Base-by-base conservation (phyloP, 2,113 vertebrate genomes). In the Semnornis frantzii region DNA sequence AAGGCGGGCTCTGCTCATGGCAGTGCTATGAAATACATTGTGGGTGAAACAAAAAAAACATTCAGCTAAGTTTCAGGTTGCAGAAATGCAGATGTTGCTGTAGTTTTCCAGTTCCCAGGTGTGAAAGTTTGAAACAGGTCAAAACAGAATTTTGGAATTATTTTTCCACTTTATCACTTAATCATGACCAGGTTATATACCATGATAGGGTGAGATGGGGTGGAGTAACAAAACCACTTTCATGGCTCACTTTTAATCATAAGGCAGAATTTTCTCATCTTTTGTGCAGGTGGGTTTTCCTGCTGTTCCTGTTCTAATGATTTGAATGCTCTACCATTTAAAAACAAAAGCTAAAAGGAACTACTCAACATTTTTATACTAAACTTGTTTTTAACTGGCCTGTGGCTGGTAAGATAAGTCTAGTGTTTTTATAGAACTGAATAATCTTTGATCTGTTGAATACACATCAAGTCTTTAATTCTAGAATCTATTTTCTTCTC, bases 141-240 rank as follows among this genome's bases (percentile, higher is more conserved):
- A 31, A 12, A 50, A 62, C 50, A 50, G 46, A 89, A 80, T 74
- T 78, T 55, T 57, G 50, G 50, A 87, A 64, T 85, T 62, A 24
- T 48, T 93, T 95, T 85, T 73, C 52, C 50, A 46, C 15, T 73
- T 87, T 17, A 42, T 73, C 46, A 9, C 57, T 85, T 93, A 25
- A 81, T 57, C 70, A 19, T 23, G 68, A 82, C 23, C 72, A 81
- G 77, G 69, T 54, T 92, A 82, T 84, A 87, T 81, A 71, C 76
- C 88, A 52, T 5, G 9, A 24, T 8, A 33, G 73, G 58, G 84
- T 94, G 64, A 58, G 89, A 69, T 57, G 86, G 79, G 65, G 62
- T 92, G 90, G 94, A 74, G 63, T 71, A 85, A 34, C 50, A 64
- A 95, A 92, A 79, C 48, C 4, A 20, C 93, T 86, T 93, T 86